A percentile compares a stretch with the other conserved stretches of the same genome.
phyloP scores from a whole-genome alignment of 1,140 invertebrate species.

The Caenorhabditis inopinata region DNA sequence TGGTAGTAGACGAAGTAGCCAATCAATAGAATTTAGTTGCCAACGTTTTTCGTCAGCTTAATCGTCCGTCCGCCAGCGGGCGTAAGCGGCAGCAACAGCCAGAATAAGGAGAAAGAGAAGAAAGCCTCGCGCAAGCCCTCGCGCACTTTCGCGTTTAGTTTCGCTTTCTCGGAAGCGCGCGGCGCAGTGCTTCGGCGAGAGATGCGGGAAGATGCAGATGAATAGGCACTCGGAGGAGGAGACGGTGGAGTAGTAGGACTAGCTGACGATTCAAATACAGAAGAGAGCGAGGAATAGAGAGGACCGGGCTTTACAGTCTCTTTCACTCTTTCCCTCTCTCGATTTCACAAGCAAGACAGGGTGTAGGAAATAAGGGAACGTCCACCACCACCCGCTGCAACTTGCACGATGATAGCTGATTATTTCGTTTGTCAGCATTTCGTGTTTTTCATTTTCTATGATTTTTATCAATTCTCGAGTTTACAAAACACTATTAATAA shows the following conservation, averaged over 20 bases:
- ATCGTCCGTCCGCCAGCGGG: conserved; percentile 1
- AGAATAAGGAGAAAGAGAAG: neutral
- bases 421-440: neutral
- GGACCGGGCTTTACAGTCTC: conserved; percentile 26
- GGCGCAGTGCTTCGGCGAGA: conserved; percentile 1
- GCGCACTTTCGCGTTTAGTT: conserved; percentile 28
- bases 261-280: neutral
- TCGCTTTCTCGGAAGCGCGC: conserved; percentile 22
- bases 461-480: neutral
- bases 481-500: no score
- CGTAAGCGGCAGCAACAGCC: conserved; percentile 20
- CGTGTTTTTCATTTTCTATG: neutral
- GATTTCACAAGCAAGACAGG: neutral
- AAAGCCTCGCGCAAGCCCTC: neutral
- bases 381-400: neutral
- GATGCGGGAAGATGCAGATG: conserved; percentile 23
- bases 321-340: neutral
- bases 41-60: conserved; percentile 21
- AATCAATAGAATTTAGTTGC: neutral
- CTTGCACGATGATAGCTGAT: neutral
- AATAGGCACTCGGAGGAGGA: conserved; percentile 3
- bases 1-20: neutral
- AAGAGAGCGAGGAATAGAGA: conserved; percentile 15
- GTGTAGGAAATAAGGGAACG: neutral
- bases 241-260: neutral